Base-by-base conservation (phyloP, 2,888 invertebrate species). In the Epinotia bilunana region DNA sequence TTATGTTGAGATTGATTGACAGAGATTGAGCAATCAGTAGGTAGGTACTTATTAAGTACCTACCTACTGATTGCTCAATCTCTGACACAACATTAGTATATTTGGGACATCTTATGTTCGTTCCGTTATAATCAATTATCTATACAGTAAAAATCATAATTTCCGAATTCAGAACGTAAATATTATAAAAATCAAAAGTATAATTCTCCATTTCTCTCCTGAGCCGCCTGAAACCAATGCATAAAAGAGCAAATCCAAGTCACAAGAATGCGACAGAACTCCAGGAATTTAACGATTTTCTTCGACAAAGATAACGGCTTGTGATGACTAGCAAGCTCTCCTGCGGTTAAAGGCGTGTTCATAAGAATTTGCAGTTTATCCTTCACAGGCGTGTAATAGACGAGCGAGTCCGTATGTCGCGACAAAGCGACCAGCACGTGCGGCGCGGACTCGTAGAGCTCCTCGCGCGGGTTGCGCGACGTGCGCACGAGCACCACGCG, bases 401-500 rank as follows among this genome's bases (percentile, higher is more conserved):
- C 49, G 9, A 76, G 68, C 16, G 64, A 70, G 2, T 55, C 20
- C 9, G 20, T 76, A 12, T 76, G 76, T 43, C 76, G 68, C 28
- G 76, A 53, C 43, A 76, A 43, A 2, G 63, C 76, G n/a, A 76
- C 76, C 18, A 76, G 39, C 23, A 76, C 28, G 57, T 73, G 76
- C 6, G 69, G 20, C 18, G 16, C 3, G 2, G 73, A 76, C 23
- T 65, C 62, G 23, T 73, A 65, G n/a, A 61, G 62, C 3, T 11
- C 0, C 13, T 70, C 76, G 6, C 28, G 46, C 18, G 13, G 20
- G 55, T 73, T 63, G 7, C n/a, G 13, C 16, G 76, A 76, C 65
- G 46, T 76, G 20, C 73, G 60, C 9, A 73, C 76, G 16, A 76
- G 18, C 5, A 76, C 57, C 20, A 76, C 73, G 13, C 33, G 20